Base-by-base conservation (phyloP, 2,113 vertebrate genomes). In the Gallinago paraguaiae region DNA sequence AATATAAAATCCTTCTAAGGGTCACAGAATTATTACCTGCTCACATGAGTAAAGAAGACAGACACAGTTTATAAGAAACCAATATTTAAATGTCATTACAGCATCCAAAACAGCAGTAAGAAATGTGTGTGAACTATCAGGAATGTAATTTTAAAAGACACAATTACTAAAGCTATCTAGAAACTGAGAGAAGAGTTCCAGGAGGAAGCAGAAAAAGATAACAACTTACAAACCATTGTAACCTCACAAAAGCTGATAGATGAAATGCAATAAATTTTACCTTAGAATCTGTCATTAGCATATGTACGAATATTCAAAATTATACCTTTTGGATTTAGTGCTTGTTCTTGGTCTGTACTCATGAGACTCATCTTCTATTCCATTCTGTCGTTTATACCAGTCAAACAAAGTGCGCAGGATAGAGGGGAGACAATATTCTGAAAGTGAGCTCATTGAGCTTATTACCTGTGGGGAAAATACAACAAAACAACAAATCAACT, bases 331-430 rank as follows among this genome's bases (percentile, higher is more conserved):
- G 18, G 99, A 99, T 97, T 99, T 99, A 95, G 99, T 99, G 98
- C 99, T 99, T 93, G 99, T 99, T 92, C 99, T 98, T 79, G 99
- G 99, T 60, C 99, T 98, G 96, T 99, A 99, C 81, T 99, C 99
- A 37, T 99, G 99, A 27, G 99, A 99, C 96, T 99, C 99, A 68
- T 99, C 99, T 95, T 99, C 99, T 90, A 99, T 98, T 89, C 99
- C 99, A 24, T 99, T 99, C 96, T 99, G 99, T 71, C 99, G 98
- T 97, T 99, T 99, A 97, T 99, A 99, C 99, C 99, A 99, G 95
- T 99, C 99, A 85, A 99, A 99, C 80, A 99, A 97, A 22, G 99
- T 99, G 64, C 98, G 99, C 70, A 99, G 98, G 88, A 99, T 99
- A 53, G 99, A 99, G 27, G 99, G 99, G 33, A 99, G 98, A 95